Evolutionary conservation across 2,113 vertebrate species (phyloP), one percentile per base, ranked within the genome.

Genomic region (Hydrolagus affinis): DNA sequence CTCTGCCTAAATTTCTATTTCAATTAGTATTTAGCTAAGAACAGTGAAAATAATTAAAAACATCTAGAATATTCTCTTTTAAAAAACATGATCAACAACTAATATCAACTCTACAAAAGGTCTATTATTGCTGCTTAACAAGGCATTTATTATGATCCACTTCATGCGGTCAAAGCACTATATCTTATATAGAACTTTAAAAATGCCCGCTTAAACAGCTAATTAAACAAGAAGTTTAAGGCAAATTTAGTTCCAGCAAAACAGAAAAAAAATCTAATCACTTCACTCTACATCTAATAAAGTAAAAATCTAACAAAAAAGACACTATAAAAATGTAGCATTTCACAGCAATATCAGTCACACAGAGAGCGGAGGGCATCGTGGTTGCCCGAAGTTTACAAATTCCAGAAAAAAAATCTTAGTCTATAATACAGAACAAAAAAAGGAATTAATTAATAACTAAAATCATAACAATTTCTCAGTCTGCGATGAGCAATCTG

Each of bases 161-260:
- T 92, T 93, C 91, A 92, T 93, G 92, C 94, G 93, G 92, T 94
- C 90, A 91, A 94, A 92, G 89, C 94, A 88, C 91, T 94, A 93
- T 94, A 92, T 93, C 92, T 93, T 90, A 92, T 93, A 94, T 92
- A 89, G 73, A 44, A 21, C 32, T 78, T 92, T 94, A 92, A 93
- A 91, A 93, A 93, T 94, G 94, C 92, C 93, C 94, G 95, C 94
- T 93, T 92, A 94, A 94, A 95, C 93, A 95, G 93, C 94, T 95
- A 94, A 91, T 94, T 93, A 95, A 94, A 95, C 89, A 93, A 96
- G 97, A 96, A 93, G 93, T 94, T 95, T 96, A 97, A 99, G 97
- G 96, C 96, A 98, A 95, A 95, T 94, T 95, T 93, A 94, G 94
- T 94, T 94, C 69, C 93, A 94, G 94, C 92, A 94, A 94, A 89